Evolutionary conservation across 2,113 vertebrate genomes (phyloP), one percentile per base, ranked within the genome.

Genomic region (Galemys pyrenaicus): DNA sequence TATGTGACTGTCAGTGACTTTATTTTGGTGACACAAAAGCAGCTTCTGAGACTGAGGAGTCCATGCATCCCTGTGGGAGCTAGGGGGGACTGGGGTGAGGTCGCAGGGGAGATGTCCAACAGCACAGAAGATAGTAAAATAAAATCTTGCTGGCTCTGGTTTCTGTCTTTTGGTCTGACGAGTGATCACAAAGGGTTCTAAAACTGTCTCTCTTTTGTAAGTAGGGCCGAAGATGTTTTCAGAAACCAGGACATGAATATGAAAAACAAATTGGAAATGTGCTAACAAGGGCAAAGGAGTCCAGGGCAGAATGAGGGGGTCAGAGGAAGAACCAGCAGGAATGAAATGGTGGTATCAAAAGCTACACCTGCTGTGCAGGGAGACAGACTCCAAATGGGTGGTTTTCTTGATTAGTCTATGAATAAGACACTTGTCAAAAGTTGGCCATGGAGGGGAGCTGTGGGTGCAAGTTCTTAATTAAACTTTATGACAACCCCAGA

Each of bases 201-300:
- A 96, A 92, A 94, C 37, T 10, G 37, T 68, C 89, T 94, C 75
- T 60, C 79, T 89, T 96, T 90, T 64, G 16, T 70, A 78, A 82
- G 62, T 92, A 64, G 58, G n/a, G 3, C 28, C 65, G 70, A 17
- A 64, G 92, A 64, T n/a, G 65, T 75, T 93, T 86, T 79, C 85
- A 89, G 88, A 96, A 94, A 92, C 62, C 64, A 92, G 84, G 49
- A 0, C 75, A 68, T 77, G 64, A 73, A 35, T 82, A 64, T 54
- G 51, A 79, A 78, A 87, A 65, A 5, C 32, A 70, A 83, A 87
- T 3, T 37, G 30, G 78, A 85, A 30, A 24, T 62, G 49, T 37
- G 70, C 64, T 70, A 35, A 16, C 16, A 62, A 87, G 70, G 56
- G 65, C 80, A 75, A 49, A 62, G 32, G 32, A 89, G 64, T 17